A percentile compares a stretch with the other conserved stretches of the same genome.
These are phyloP conservation scores for Hydrocynus forskahlii DNA, from an alignment of 2,797 vertebrate species.

Conservation along the genomic window DNA sequence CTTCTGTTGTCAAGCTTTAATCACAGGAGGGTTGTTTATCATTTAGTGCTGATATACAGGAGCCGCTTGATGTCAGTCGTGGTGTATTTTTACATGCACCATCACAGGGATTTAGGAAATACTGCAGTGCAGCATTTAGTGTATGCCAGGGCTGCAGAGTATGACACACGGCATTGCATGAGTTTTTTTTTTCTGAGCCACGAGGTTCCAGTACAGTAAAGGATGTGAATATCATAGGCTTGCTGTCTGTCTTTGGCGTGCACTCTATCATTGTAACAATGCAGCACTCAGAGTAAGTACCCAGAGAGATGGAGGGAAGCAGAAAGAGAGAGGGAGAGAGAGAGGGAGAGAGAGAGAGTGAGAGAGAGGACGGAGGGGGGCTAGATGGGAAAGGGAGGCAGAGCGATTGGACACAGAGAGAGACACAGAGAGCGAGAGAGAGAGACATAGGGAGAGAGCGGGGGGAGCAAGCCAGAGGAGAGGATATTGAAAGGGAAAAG, in stretches of 20 bases:
- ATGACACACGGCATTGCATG: slow-evolving; percentile 42
- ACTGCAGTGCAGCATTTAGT: slow-evolving; percentile 60
- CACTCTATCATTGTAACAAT: slow-evolving; percentile 55
- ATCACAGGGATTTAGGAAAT: slow-evolving; percentile 50
- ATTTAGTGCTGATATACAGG: slow-evolving; percentile 33
- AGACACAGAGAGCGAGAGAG: slow-evolving; percentile 32
- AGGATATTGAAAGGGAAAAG: slow-evolving; percentile 55
- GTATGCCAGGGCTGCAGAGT: slow-evolving; percentile 32
- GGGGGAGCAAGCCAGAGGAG: slow-evolving; percentile 29
- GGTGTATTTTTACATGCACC: slow-evolving; percentile 34
- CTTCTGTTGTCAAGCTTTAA: slow-evolving; percentile 39
- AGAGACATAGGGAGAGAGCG: slow-evolving; percentile 19
- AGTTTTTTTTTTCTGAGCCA: slow-evolving; percentile 31
- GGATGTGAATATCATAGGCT: slow-evolving; percentile 38
- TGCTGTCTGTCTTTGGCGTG: slow-evolving; percentile 45
- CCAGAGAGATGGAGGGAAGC: slow-evolving; percentile 46
- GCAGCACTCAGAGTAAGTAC: slow-evolving; percentile 59
- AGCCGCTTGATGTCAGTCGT: slow-evolving; percentile 26
- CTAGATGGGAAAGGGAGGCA: slow-evolving; percentile 27
- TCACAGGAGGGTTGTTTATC: slow-evolving; percentile 20
- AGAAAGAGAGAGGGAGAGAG: slow-evolving; percentile 33
- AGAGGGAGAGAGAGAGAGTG: slow-evolving; percentile 28
- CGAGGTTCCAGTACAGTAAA: slow-evolving; percentile 42
- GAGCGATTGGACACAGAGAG: slow-evolving; percentile 38
- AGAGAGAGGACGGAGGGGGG: slow-evolving; percentile 26